Evolutionary conservation across 2,113 vertebrate genomes (phyloP), one percentile per base, ranked within the genome.

Genomic region (Vicugna pacos): DNA sequence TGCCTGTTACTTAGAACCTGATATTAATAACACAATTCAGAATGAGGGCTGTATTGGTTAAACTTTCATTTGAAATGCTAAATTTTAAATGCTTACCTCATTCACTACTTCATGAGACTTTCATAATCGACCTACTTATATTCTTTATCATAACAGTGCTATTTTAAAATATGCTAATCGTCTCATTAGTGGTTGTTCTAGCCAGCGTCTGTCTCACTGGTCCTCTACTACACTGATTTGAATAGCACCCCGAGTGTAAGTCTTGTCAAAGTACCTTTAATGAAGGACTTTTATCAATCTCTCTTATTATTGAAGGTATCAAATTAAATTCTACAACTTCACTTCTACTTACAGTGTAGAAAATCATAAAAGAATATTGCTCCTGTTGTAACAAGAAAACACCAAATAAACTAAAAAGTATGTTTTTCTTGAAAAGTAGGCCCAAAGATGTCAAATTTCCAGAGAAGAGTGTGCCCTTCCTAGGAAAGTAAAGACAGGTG

Each of bases 371-470:
- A 70, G 48, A 86, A 87, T 56, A 8, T 35, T 93, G 38, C 5
- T 62, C 48, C 70, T 93, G 14, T 0, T n/a, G 38, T 79, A 93
- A 86, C 48, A 90, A 92, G 75, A 94, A 94, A 86, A 67, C 56
- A 85, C 2, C 19, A 75, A 4, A 73, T 62, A 92, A 92, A 64
- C 30, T 80, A 93, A 75, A 84, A 83, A 24, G 19, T 42, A 64
- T 30, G 32, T 17, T 86, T 93, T 48, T 83, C 60, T 77, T 83
- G 56, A 72, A 86, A 76, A 15, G 11, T 65, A 9, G 8, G 35
- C 17, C 76, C 60, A 92, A 75, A 35, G 17, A 15, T 82, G 35
- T 77, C 28, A 20, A 14, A 65, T 75, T 8, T 77, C 38, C 3
- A 52, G 20, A 76, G 1, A 2, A 2, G 4, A 67, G 2, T 8